phyloP scores from a whole-genome alignment of 2,888 invertebrate genomes.

The Elaeidobius kamerunicus region DNA sequence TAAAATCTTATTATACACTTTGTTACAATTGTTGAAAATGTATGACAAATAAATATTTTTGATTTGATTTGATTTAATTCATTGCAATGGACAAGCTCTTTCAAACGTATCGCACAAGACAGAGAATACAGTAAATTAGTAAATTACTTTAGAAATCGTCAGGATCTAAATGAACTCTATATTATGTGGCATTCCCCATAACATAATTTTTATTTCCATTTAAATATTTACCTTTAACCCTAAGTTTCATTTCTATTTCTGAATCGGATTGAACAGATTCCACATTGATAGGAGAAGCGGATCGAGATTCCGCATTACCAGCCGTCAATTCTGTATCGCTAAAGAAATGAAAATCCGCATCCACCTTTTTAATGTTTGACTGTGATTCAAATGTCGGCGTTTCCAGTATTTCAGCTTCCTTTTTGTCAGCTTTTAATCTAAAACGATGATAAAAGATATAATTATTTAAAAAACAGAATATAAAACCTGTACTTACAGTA shows the following conservation, averaged over 20 bases:
- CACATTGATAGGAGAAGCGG: slow-evolving; percentile 70
- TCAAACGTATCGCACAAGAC: background rate
- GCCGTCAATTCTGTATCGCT: slow-evolving; percentile 88
- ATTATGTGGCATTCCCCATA: no score
- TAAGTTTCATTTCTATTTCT: slow-evolving; percentile 74
- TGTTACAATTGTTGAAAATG: no score
- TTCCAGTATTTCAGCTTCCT: slow-evolving; percentile 19
- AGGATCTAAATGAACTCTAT: no score
- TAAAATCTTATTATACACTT: no score
- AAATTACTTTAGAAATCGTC: no score
- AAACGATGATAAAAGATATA: no score
- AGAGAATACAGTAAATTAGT: no score
- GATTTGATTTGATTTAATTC: no score
- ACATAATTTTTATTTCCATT: no score
- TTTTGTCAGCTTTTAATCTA: slow-evolving; percentile 17
- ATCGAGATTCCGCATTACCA: slow-evolving; percentile 59
- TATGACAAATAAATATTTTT: no score
- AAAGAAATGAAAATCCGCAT: slow-evolving; percentile 81
- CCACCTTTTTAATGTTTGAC: slow-evolving; percentile 47
- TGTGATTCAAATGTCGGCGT: background rate
- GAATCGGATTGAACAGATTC: slow-evolving; percentile 78
- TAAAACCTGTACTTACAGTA: slow-evolving; percentile 38
- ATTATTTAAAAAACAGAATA: background rate
- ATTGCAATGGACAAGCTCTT: background rate
- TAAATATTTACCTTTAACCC: slow-evolving; percentile 45